Conservation (phyloP, 2,888 invertebrate genomes). For the Crioceris asparagi region DNA sequence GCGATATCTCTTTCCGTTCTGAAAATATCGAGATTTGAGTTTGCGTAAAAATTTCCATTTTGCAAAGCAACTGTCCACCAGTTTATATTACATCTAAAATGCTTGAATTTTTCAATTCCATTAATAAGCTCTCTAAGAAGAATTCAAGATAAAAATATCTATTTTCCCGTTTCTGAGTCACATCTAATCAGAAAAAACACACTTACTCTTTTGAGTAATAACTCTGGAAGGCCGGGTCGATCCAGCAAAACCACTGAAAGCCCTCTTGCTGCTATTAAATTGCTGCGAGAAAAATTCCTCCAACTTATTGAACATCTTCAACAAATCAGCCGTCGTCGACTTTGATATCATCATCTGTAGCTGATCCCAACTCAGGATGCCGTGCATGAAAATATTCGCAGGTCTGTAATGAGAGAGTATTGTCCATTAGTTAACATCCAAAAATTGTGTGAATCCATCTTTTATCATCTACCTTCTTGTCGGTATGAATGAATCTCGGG, state of each 20-base stretch:
- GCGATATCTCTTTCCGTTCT: too few species aligned
- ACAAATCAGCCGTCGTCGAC: slow-evolving; percentile 90
- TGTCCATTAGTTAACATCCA: too few species aligned
- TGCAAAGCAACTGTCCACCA: too few species aligned
- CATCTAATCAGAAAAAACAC: neutral
- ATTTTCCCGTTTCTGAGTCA: too few species aligned
- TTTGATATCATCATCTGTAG: slow-evolving; percentile 94
- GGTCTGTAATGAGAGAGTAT: too few species aligned
- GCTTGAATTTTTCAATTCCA: too few species aligned
- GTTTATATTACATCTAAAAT: too few species aligned
- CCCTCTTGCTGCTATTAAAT: slow-evolving; percentile 89
- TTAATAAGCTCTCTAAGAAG: too few species aligned
- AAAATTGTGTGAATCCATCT: neutral
- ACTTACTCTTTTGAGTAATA: slow-evolving; percentile 30
- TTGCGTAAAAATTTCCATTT: too few species aligned
- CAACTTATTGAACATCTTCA: slow-evolving; percentile 93
- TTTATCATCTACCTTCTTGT: slow-evolving; percentile 44
- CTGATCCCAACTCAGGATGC: slow-evolving; percentile 89
- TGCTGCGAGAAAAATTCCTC: slow-evolving; percentile 98
- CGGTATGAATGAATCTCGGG: slow-evolving; percentile 46
- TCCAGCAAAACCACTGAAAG: slow-evolving; percentile 48
- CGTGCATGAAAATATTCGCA: slow-evolving; percentile 84
- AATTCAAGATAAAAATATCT: too few species aligned
- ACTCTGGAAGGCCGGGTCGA: slow-evolving; percentile 28
- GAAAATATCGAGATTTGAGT: too few species aligned